Percentiles rank a stretch among this genome's conserved stretches.
Evolutionary conservation across 1,140 invertebrate species (phyloP).

Genomic region (Drosophila biarmipes): DNA sequence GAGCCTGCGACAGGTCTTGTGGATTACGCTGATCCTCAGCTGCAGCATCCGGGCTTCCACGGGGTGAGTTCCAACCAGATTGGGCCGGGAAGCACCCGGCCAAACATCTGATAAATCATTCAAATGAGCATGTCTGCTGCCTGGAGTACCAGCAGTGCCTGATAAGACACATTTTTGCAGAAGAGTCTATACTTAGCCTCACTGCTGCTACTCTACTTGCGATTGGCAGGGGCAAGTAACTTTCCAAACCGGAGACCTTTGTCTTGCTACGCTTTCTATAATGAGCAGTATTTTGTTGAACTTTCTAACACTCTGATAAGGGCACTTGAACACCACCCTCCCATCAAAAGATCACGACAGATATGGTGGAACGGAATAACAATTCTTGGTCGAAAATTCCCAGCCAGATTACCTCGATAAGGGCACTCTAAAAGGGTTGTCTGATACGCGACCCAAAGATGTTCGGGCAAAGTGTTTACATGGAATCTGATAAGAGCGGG

Average conservation of each 20-base stretch:
- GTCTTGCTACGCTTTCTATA: not conserved
- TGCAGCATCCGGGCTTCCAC: not conserved
- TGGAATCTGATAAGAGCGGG: conserved; percentile 21
- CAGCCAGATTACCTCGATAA: conserved; percentile 31
- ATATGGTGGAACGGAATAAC: not conserved
- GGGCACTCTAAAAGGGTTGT: conserved; percentile 4
- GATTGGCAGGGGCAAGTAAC: not conserved
- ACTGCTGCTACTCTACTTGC: not conserved
- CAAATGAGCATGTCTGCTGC: conserved; percentile 8
- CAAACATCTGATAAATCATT: conserved; percentile 15
- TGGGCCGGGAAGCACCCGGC: not conserved
- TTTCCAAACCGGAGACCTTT: conserved; percentile 9
- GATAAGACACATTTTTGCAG: conserved; percentile 16
- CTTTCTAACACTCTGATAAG: not conserved
- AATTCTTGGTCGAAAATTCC: conserved; percentile 5
- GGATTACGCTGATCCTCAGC: conserved; percentile 44
- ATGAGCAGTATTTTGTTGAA: not conserved
- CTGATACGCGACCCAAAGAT: conserved; percentile 25
- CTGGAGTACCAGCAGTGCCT: not conserved
- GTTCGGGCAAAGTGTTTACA: conserved; percentile 32
- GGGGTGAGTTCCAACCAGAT: conserved; percentile 44
- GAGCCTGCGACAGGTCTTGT: conserved; percentile 29
- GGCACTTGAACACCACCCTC: not conserved
- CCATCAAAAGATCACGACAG: not conserved
- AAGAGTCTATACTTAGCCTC: conserved; percentile 12